These are phyloP conservation scores for Jordanella pulchra DNA, from an alignment of 2,797 vertebrate species.

Conservation along the genomic window DNA sequence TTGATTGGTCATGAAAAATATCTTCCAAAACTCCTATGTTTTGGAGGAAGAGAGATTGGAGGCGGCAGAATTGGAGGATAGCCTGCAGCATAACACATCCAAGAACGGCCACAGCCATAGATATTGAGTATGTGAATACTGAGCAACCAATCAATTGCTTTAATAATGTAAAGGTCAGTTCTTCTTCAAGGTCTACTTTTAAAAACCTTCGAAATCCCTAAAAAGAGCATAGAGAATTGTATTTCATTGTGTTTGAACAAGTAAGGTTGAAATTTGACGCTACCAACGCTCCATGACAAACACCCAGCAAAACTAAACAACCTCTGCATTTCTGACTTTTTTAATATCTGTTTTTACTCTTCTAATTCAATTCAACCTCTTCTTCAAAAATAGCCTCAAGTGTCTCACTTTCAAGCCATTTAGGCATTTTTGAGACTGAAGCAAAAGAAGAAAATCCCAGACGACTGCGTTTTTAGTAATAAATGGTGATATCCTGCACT, in stretches of 20 bases:
- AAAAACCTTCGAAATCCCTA: not conserved
- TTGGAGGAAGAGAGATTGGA: not conserved
- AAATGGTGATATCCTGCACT: constrained; percentile 23
- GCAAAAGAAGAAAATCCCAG: constrained; percentile 3
- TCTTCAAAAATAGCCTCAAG: constrained; percentile 12
- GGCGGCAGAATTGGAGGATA: too few relatives aligned
- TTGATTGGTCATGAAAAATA: not conserved
- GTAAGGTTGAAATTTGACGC: not conserved
- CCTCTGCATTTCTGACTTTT: constrained; percentile 3
- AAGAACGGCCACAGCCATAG: not conserved
- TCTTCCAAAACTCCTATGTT: not conserved
- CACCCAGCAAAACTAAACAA: not conserved
- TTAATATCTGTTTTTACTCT: constrained; percentile 18
- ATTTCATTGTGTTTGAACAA: not conserved
- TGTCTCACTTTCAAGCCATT: constrained; percentile 47
- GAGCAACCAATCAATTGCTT: not conserved
- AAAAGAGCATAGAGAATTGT: not conserved
- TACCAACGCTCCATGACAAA: not conserved
- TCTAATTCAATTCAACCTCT: constrained; percentile 35
- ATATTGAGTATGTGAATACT: not conserved
- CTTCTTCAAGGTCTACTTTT: not conserved
- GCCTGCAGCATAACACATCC: not conserved
- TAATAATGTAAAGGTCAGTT: not conserved
- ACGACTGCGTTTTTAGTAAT: constrained; percentile 32
- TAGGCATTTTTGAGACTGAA: constrained; percentile 29